Evolutionary conservation across 1,140 invertebrate genomes (phyloP), one percentile per base, ranked within the genome.

Genomic region (Bactericera cockerelli): DNA sequence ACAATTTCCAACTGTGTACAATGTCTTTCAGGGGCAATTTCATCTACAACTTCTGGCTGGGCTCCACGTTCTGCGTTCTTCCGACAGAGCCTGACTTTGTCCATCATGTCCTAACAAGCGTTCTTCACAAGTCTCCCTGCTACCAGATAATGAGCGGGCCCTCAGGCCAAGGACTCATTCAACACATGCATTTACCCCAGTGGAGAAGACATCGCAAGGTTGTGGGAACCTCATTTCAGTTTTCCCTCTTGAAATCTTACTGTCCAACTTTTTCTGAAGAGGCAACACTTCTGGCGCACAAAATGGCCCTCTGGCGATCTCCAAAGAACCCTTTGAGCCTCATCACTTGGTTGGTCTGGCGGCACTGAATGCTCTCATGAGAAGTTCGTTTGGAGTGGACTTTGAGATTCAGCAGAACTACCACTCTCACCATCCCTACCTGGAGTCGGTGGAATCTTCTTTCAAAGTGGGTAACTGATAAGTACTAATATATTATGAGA

Each of bases 181-280:
- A 25, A 1, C 33, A 59, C 14, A 22, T 25, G 21, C 16, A 59
- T 26, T 14, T 39, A 13, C 6, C 31, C 13, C 25, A n/a, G 2
- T 59, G 57, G 57, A 2, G 28, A 24, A 26, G 16, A 6, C 28
- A 59, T 16, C 11, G 57, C 1, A 59, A 59, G 39, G 49, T 39
- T 14, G 22, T 59, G 1, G 39, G 33, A 16, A 33, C 57, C 26
- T 25, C 57, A 42, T 59, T 59, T 14, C 57, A 39, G 8, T 59
- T 59, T 16, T 39, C 28, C 2, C 25, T 39, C n/a, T 38, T 59
- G 13, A 59, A 59, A 59, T 33, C 31, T 2, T 59, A 39, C 38
- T 19, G 39, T 8, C 28, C 14, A n/a, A 59, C 49, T 4, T 59
- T 59, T 25, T 39, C 26, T 24, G 38, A 59, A 49, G 57, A 59